A percentile compares a stretch with the other conserved stretches of the same genome.
Conservation (phyloP, 2,888 invertebrate species). For the Panopea generosa region DNA sequence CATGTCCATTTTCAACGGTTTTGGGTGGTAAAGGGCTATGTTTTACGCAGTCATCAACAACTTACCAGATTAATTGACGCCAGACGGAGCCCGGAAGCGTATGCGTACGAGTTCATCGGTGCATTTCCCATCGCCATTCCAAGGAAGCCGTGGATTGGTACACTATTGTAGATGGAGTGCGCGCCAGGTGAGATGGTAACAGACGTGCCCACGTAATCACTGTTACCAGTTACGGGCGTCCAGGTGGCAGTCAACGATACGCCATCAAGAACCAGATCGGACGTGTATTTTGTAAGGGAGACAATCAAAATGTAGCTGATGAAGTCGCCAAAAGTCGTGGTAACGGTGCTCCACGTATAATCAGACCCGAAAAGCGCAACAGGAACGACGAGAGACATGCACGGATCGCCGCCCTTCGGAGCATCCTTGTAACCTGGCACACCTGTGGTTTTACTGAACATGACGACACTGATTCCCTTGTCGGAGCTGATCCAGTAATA, state of each 20-base stretch:
- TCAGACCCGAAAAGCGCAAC: slow-evolving; percentile 66
- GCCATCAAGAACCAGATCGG: slow-evolving; percentile 49
- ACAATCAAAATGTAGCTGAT: slow-evolving; percentile 58
- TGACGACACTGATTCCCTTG: slow-evolving; percentile 66
- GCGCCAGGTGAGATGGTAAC: slow-evolving; percentile 60
- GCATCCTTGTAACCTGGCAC: slow-evolving; percentile 61
- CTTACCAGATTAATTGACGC: slow-evolving; percentile 64
- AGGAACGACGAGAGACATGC: slow-evolving; percentile 72
- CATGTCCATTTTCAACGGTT: no score
- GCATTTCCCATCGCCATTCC: slow-evolving; percentile 72
- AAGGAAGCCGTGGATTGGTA: slow-evolving; percentile 67
- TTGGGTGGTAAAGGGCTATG: no score
- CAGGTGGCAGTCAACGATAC: slow-evolving; percentile 30
- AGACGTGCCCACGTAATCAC: slow-evolving; percentile 41
- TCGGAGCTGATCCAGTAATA: slow-evolving; percentile 56
- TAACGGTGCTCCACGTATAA: slow-evolving; percentile 71
- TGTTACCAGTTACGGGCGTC: slow-evolving; percentile 35
- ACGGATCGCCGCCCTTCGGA: slow-evolving; percentile 72
- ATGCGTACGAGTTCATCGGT: slow-evolving; percentile 73
- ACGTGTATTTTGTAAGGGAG: slow-evolving; percentile 24
- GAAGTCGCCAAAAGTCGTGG: slow-evolving; percentile 55
- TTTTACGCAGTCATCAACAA: no score
- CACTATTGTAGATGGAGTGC: slow-evolving; percentile 66
- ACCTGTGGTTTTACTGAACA: slow-evolving; percentile 65
- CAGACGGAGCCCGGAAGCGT: slow-evolving; percentile 67